Evolutionary conservation across 2,888 invertebrate genomes (phyloP).

Genomic region (Drosophila meridionalis): DNA sequence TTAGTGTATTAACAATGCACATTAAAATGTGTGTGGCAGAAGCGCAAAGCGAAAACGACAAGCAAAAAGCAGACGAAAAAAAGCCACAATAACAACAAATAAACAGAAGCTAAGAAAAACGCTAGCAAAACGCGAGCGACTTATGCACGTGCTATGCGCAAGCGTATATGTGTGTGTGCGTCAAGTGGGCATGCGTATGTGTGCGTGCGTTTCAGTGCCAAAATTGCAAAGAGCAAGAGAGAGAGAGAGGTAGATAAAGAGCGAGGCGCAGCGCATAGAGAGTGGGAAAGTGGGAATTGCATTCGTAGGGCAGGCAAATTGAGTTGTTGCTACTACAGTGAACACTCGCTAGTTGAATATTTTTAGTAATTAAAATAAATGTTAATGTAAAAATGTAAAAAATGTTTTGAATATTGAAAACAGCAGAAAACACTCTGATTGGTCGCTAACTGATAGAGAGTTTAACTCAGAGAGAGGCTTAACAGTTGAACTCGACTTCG

Average conservation of each 20-base stretch:
- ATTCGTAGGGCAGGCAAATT: background rate
- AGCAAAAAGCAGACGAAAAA: conserved; percentile 3
- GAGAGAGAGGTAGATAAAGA: background rate
- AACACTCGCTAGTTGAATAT: no score
- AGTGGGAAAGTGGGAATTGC: background rate
- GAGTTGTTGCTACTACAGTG: background rate
- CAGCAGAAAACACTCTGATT: no score
- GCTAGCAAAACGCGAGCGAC: conserved; percentile 47
- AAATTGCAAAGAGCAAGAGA: background rate
- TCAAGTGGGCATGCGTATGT: background rate
- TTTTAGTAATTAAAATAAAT: no score
- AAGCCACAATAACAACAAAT: background rate
- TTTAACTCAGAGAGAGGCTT: no score
- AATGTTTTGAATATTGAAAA: no score
- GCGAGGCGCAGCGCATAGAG: background rate
- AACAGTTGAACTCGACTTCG: no score
- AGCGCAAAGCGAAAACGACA: conserved; percentile 25
- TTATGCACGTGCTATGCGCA: conserved; percentile 31
- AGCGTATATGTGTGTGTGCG: background rate
- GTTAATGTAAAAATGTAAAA: no score
- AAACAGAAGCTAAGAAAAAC: conserved; percentile 22
- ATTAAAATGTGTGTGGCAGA: conserved; percentile 58
- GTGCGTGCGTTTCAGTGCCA: background rate
- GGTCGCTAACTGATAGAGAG: no score
- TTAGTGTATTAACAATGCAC: conserved; percentile 68